Base-by-base conservation (phyloP, 2,797 vertebrate species). In the Phaenicophaeus curvirostris region DNA sequence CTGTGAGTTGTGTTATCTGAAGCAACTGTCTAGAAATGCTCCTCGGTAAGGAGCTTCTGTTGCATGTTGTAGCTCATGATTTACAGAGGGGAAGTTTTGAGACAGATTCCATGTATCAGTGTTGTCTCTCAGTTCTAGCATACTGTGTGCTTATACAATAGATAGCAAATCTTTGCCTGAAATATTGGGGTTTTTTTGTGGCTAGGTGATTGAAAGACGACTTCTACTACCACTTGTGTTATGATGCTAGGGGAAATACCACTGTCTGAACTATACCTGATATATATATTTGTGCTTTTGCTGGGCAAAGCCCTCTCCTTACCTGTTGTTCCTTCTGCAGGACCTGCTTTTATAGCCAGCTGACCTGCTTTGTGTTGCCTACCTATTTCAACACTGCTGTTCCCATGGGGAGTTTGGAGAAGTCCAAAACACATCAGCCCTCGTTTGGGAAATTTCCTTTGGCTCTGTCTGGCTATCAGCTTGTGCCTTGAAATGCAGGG, bases 351-450 rank as follows among this genome's bases (percentile, higher is more conserved):
- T 42, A 44, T 42, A 80, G 58, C 58, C 44, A 72, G n/a, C n/a
- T 83, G 46, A 18, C 67, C 54, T 12, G 28, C 35, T 59, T 85
- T 75, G 68, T 68, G 53, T 63, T 86, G 41, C 54, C 50, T 78
- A 58, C 13, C 41, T 90, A 2, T 91, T 88, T 81, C 63, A 75
- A 44, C 63, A 62, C 66, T 2, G 5, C 39, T 57, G 0, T 87
- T 90, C 87, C 41, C 46, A 6, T 10, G 35, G 23, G 12, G 7
- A 54, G 8, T 54, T 74, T 72, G 50, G 65, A 89, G 67, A 81
- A 71, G 13, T 71, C 54, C 11, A 10, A 33, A 90, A 54, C 0
- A 0, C 19, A 33, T 54, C 2, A 4, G 17, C 33, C 17, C 9
- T 44, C 33, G 21, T 44, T 48, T 54, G 41, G 27, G 37, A 84